Evolutionary conservation across 53 echinoderm and acorn worm species (phyloP).

Genomic region (Actinopyga echinites): DNA sequence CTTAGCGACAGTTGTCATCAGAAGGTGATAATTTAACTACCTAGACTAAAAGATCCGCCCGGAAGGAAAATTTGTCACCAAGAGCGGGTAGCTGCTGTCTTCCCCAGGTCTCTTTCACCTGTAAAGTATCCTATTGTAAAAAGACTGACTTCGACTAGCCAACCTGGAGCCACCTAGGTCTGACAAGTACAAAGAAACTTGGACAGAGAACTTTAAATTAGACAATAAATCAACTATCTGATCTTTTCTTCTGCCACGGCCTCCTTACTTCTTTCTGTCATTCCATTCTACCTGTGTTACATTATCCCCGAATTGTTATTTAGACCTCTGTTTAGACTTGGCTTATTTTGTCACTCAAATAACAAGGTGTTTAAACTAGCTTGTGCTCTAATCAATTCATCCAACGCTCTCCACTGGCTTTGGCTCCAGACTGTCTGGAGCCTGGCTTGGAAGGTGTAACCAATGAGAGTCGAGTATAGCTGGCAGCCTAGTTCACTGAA

Average conservation of each 20-base stretch:
- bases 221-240: conserved; percentile 46
- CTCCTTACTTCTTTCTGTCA: conserved; percentile 20
- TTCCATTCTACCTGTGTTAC: conserved; percentile 40
- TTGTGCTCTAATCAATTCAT: conserved; percentile 46
- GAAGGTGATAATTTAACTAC: too few species aligned
- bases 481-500: conserved; percentile 47
- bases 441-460: conserved; percentile 40
- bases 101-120: conserved; percentile 3
- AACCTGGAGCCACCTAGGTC: conserved; percentile 33
- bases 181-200: conserved; percentile 15
- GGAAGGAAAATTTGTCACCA: too few species aligned
- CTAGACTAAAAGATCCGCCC: too few species aligned
- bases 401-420: conserved; percentile 30
- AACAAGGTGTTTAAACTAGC: conserved; percentile 50
- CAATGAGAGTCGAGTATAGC: conserved; percentile 40
- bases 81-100: too few species aligned
- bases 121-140: conserved; percentile 25
- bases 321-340: conserved; percentile 30
- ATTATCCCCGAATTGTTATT: conserved; percentile 42
- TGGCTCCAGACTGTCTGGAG: conserved; percentile 46
- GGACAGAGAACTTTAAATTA: conserved; percentile 19
- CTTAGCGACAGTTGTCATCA: too few species aligned
- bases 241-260: conserved; percentile 27
- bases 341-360: conserved; percentile 48
- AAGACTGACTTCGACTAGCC: conserved; percentile 9